Evolutionary conservation across 2,113 vertebrate genomes (phyloP).

Genomic region (Papio anubis): DNA sequence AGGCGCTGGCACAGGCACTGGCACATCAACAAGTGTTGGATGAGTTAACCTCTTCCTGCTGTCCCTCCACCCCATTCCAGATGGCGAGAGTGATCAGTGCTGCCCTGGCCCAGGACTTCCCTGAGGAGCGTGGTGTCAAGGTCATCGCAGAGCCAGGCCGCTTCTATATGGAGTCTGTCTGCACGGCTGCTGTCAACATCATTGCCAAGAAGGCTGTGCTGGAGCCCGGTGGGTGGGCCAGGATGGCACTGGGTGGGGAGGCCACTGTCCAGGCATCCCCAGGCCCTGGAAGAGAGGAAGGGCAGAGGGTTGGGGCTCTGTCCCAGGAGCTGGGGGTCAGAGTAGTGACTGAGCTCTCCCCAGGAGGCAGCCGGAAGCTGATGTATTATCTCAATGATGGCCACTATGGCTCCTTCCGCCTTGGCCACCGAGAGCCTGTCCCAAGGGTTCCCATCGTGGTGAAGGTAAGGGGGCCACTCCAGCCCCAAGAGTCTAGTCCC

Average conservation of each 20-base stretch:
- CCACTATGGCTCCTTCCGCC: neutral
- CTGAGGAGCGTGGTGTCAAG: neutral
- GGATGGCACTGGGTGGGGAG: neutral
- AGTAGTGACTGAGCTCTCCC: neutral
- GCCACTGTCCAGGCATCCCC: accelerated
- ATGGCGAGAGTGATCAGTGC: neutral
- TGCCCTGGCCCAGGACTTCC: conserved; percentile 56
- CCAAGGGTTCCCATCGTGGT: neutral
- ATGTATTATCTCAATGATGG: neutral
- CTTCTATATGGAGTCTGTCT: conserved; percentile 38
- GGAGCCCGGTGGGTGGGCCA: neutral
- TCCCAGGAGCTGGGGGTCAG: neutral
- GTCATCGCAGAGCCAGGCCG: conserved; percentile 41
- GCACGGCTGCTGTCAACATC: conserved; percentile 6
- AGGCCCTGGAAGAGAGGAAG: neutral
- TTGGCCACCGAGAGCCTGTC: neutral
- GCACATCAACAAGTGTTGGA: neutral
- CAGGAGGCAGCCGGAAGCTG: neutral
- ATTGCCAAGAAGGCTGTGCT: conserved; percentile 54
- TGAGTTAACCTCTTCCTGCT: neutral
- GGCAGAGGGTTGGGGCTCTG: neutral
- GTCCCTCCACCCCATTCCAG: neutral
- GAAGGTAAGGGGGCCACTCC: neutral
- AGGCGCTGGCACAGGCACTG: neutral
- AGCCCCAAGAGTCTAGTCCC: neutral